Evolutionary conservation across 2,888 invertebrate genomes (phyloP), one percentile per base, ranked within the genome.

Genomic region (Amblyjoppa fuscipennis): DNA sequence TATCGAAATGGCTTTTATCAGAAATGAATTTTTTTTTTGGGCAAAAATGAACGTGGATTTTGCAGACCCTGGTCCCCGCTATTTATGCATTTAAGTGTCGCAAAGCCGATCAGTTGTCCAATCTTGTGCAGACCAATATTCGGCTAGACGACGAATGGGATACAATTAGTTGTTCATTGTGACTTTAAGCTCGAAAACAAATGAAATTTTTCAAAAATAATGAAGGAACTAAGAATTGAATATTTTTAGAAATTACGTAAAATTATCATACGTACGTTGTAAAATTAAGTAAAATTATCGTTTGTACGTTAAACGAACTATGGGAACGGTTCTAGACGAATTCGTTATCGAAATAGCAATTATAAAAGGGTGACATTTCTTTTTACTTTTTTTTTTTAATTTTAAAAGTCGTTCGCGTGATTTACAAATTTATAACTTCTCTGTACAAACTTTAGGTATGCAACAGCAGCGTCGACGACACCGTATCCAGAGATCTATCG

Each of bases 51-150:
- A 20, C 20, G 20, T 20, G 20, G 20, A 20, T 20, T 20, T 20
- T 20, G 20, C 20, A 20, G 20, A 20, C 20, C 20, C 20, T 0
- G 20, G 20, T 20, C 20, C 97, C 98, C 88, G 99, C 99, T 7
- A 98, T 99, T 90, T 99, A 98, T 94, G 98, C 98, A 25, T 99
- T 99, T 94, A 97, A 97, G 89, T 99, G 99, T 93, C 96, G 96
- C 78, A 96, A 97, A 93, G 99, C 99, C 7, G 97, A 98, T 91
- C 95, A 97, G 85, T 95, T 99, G 64, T 99, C 99, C 94, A 97
- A 97, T 90, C 96, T 97, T 90, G 96, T 99, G 76, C 98, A 98
- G 94, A 96, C 97, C 84, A 96, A 97, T 93, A 98, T 98, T 90
- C 97, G 97, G 93, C 95, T 96, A 83, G 20, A 56, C 5, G 0